These are phyloP conservation scores for Pteronura brasiliensis DNA, from an alignment of 2,113 vertebrate genomes.

Conservation along the genomic window DNA sequence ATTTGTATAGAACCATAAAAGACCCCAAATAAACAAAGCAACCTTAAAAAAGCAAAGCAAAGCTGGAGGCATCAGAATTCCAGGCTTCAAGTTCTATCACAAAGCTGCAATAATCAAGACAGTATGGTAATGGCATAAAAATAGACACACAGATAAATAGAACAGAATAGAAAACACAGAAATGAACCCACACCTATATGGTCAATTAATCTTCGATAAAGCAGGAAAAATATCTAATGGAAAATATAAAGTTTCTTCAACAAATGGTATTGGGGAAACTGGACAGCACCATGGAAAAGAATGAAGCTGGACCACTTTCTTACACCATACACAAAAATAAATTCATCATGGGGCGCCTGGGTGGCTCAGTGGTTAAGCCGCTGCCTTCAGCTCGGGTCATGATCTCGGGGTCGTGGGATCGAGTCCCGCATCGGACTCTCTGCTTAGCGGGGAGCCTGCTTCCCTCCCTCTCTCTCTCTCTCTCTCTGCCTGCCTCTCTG, in stretches of 20 bases:
- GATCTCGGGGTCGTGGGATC: too few relatives aligned
- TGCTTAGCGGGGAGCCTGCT: too few relatives aligned
- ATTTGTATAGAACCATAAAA: neutral
- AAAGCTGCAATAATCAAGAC: neutral
- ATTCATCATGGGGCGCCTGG: neutral
- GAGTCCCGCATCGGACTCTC: too few relatives aligned
- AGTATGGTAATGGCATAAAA: neutral
- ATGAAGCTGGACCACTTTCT: neutral
- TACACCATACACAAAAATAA: neutral
- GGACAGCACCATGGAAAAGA: neutral
- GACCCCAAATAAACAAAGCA: neutral
- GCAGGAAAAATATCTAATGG: neutral
- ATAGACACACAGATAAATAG: neutral
- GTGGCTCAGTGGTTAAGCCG: too few relatives aligned
- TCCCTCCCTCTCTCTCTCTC: too few relatives aligned
- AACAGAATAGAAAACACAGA: neutral
- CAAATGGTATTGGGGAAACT: neutral
- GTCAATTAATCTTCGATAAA: neutral
- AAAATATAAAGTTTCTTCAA: neutral
- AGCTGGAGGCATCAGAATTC: neutral
- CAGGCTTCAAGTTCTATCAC: neutral
- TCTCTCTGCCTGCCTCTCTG: too few relatives aligned
- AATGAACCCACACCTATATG: neutral
- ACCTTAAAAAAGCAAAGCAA: neutral
- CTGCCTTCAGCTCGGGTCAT: too few relatives aligned